Evolutionary conservation across 2,113 vertebrate genomes (phyloP), one percentile per base, ranked within the genome.

Genomic region (Cochlearius cochlearius): DNA sequence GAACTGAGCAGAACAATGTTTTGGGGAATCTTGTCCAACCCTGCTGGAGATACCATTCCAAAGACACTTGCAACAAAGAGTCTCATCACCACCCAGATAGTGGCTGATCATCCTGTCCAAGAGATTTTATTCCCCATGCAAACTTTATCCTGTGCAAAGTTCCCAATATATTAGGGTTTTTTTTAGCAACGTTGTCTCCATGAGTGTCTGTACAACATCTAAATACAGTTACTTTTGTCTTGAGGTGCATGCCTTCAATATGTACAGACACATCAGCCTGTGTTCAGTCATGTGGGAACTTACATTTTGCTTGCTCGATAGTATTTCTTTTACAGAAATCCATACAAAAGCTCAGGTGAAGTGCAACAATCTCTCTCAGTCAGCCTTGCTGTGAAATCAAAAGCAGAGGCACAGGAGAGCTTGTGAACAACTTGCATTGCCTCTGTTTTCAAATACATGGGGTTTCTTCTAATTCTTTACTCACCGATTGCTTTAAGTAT

Each of bases 121-220:
- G 38, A 83, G 19, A 25, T 64, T 75, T 91, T 45, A 38, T 22
- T 64, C 43, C n/a, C 79, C 5, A 27, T 22, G 26, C 6, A 74
- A 74, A 5, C 3, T 5, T 72, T 85, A 66, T 13, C 17, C 21
- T 39, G 13, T 71, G 12, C 6, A 49, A 87, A 58, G 9, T 25
- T 53, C 14, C 7, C 10, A 55, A 32, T 17, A 43, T 0, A 14
- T 49, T 26, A 18, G 1, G 4, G 2, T 9, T 55, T 76, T 41
- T 55, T 77, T 41, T 13, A 64, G 2, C 17, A 66, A 15, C 1
- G 0, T 22, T 52, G 15, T 86, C 20, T 80, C 26, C 7, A 8
- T 20, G 23, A 43, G 1, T 19, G 20, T 32, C 39, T 71, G 23
- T n/a, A 14, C 21, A 86, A 49, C n/a, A 26, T 12, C 15, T 43